Conservation (phyloP, 1,140 invertebrate genomes). For the Trichogramma pretiosum region DNA sequence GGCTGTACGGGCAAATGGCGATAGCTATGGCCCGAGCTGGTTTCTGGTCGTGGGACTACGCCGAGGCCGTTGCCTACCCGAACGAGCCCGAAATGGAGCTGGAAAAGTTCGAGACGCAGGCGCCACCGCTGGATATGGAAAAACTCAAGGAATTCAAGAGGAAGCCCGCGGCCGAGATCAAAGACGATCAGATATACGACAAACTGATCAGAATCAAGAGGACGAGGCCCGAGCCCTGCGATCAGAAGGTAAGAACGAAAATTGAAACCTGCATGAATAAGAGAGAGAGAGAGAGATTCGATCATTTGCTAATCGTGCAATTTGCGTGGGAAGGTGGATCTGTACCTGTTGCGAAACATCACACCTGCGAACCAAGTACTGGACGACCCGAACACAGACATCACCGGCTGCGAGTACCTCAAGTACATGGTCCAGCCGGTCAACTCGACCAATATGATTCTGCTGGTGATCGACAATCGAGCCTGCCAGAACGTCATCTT, state of each 20-base stretch:
- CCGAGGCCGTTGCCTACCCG: constrained; percentile 31
- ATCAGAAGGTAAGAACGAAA: constrained; percentile 57
- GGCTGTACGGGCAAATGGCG: constrained; percentile 41
- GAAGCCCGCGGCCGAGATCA: constrained; percentile 39
- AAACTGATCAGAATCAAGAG: constrained; percentile 60
- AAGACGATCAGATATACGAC: constrained; percentile 49
- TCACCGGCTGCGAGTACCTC: constrained; percentile 40
- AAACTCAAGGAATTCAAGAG: too few species aligned
- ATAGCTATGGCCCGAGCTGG: constrained; percentile 43
- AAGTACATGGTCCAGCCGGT: constrained; percentile 72
- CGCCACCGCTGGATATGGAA: constrained; percentile 31
- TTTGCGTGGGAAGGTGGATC: constrained; percentile 27
- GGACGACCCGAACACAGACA: constrained; percentile 32
- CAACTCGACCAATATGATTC: constrained; percentile 71
- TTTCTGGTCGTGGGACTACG: constrained; percentile 35
- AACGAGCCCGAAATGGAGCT: constrained; percentile 33
- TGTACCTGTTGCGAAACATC: constrained; percentile 38
- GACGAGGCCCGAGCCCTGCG: constrained; percentile 69
- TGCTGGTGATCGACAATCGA: constrained; percentile 68
- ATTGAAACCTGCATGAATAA: too few species aligned
- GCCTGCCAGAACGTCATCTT: constrained; percentile 45
- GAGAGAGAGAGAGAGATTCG: neutral
- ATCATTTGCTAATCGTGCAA: neutral
- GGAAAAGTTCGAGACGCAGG: constrained; percentile 22
- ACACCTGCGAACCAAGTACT: constrained; percentile 26